These are phyloP conservation scores for Pediacus dermestoides DNA, from an alignment of 2,888 invertebrate genomes.

Conservation along the genomic window DNA sequence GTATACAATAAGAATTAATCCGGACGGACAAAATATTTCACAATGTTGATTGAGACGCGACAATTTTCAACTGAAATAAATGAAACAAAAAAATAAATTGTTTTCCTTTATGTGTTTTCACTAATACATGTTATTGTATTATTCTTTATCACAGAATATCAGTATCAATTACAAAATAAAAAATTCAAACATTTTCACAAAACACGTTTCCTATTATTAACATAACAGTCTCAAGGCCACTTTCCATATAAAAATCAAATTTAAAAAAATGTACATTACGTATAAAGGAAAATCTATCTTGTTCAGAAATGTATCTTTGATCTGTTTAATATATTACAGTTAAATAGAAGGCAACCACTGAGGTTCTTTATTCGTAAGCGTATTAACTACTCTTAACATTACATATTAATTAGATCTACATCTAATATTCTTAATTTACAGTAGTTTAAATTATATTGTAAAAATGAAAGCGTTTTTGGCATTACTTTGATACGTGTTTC, in stretches of 20 bases:
- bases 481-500: constrained; percentile 31
- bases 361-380: constrained; percentile 18
- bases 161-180: constrained; percentile 23
- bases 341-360: constrained; percentile 26
- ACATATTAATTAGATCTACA: no score
- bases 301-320: constrained; percentile 19
- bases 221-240: constrained; percentile 31
- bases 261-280: constrained; percentile 21
- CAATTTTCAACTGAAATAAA: constrained; percentile 12
- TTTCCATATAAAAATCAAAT: constrained; percentile 20
- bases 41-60: constrained; percentile 18
- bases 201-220: constrained; percentile 10
- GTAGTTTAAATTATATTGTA: constrained; percentile 18
- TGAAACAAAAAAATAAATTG: constrained; percentile 22
- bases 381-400: constrained; percentile 15
- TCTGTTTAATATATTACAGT: constrained; percentile 5
- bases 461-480: constrained; percentile 34
- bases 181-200: constrained; percentile 20
- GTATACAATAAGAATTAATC: constrained; percentile 20
- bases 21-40: constrained; percentile 34
- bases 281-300: constrained; percentile 14
- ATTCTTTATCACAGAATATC: constrained; percentile 38
- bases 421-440: constrained; percentile 13
- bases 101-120: constrained; percentile 27
- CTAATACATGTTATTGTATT: constrained; percentile 27